A percentile compares a stretch with the other conserved stretches of the same genome.
phyloP scores from a whole-genome alignment of 2,797 vertebrate species.

The Peromyscus attwateri region DNA sequence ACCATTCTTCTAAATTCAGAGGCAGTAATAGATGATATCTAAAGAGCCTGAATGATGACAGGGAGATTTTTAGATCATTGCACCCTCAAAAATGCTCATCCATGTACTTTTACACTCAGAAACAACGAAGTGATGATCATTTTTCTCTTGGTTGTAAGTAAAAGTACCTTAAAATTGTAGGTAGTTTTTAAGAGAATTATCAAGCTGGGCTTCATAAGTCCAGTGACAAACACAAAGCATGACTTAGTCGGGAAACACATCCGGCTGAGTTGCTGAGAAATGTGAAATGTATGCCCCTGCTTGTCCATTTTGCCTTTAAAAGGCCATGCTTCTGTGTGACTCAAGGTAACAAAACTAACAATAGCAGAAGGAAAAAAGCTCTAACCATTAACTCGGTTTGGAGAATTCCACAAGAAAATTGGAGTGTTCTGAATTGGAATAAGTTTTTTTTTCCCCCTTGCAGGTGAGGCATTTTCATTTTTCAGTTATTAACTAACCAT shows the following conservation, averaged over 20 bases:
- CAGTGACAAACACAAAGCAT: background rate
- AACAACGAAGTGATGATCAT: background rate
- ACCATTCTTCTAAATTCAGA: background rate
- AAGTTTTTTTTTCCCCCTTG: background rate
- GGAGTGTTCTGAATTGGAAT: background rate
- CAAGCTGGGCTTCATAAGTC: background rate
- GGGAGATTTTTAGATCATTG: background rate
- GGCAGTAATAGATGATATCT: background rate
- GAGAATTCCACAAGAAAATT: background rate
- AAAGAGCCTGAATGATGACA: background rate
- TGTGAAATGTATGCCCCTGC: background rate
- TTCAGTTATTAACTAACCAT: background rate
- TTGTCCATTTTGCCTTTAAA: background rate
- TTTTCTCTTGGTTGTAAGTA: constrained; percentile 35
- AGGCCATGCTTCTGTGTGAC: background rate
- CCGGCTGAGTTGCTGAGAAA: background rate
- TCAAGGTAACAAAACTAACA: background rate
- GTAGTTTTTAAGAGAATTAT: background rate
- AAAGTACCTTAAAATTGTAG: background rate
- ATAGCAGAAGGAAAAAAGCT: background rate
- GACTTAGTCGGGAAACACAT: background rate
- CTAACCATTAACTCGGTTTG: background rate
- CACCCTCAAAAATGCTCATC: background rate
- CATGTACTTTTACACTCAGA: background rate
- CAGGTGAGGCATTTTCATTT: background rate